Percentiles rank a stretch among this genome's conserved stretches.
Evolutionary conservation across 1,140 invertebrate genomes (phyloP).

Genomic region (Drosophila ambigua): DNA sequence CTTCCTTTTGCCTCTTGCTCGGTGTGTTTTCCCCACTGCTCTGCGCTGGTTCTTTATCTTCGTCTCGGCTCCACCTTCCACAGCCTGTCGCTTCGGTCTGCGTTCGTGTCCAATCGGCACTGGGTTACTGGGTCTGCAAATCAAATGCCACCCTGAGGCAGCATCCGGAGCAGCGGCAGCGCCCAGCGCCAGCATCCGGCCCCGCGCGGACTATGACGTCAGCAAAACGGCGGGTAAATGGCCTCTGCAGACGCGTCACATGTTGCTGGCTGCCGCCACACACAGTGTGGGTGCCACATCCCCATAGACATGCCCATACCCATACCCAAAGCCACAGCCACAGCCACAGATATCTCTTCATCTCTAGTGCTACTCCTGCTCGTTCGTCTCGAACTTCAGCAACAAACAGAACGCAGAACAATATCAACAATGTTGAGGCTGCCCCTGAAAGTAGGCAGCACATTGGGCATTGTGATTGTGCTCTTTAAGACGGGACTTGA

Average conservation of each 20-base stretch:
- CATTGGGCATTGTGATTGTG: background rate
- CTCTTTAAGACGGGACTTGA: background rate
- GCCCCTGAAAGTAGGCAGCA: conserved; percentile 60
- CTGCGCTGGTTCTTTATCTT: background rate
- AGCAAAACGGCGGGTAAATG: conserved; percentile 74
- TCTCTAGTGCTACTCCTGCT: too few species aligned
- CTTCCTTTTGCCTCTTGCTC: background rate
- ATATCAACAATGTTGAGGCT: conserved; percentile 42
- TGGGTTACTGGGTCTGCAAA: conserved; percentile 62
- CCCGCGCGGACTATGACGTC: conserved; percentile 67
- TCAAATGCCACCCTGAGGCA: conserved; percentile 7
- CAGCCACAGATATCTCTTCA: too few species aligned
- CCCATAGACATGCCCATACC: conserved; percentile 7
- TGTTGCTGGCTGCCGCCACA: conserved; percentile 61
- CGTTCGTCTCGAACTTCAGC: background rate
- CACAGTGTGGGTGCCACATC: background rate
- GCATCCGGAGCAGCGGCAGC: conserved; percentile 12
- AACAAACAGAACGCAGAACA: background rate
- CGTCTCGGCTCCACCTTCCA: background rate
- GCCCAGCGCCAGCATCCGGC: conserved; percentile 10
- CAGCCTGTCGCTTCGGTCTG: conserved; percentile 17
- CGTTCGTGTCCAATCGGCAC: conserved; percentile 29
- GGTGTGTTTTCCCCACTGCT: conserved; percentile 1
- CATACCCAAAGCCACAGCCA: conserved; percentile 2
- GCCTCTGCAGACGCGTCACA: conserved; percentile 73